Evolutionary conservation across 2,113 vertebrate species (phyloP).

Genomic region (Holacanthus passer): DNA sequence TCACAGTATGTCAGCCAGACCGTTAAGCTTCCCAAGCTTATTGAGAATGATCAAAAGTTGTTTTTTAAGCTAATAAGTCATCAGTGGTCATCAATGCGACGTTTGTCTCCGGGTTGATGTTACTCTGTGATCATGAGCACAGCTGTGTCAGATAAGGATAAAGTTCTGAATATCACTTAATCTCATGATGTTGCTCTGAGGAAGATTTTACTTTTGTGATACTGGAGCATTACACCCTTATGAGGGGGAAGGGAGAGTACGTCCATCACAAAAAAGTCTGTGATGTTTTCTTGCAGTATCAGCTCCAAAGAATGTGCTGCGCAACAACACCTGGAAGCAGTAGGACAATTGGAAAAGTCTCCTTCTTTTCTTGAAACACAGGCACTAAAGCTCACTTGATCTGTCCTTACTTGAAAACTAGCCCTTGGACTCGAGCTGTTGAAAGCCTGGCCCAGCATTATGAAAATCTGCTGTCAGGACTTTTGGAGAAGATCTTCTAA

Average conservation of each 20-base stretch:
- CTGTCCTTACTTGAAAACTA: slow-evolving; percentile 9
- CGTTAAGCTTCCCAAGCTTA: neutral
- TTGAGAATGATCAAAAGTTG: slow-evolving; percentile 10
- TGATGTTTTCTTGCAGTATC: neutral
- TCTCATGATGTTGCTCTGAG: neutral
- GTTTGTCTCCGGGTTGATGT: neutral
- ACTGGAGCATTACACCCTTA: neutral
- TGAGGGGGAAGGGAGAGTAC: neutral
- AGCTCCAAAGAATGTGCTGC: neutral
- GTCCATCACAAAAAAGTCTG: neutral
- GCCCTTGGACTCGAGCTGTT: slow-evolving; percentile 8
- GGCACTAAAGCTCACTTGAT: slow-evolving; percentile 24
- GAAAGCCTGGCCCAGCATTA: slow-evolving; percentile 38
- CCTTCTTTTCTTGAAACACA: slow-evolving; percentile 14
- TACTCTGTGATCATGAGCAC: neutral
- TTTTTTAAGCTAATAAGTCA: slow-evolving; percentile 1
- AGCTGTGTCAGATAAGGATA: neutral
- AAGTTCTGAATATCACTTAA: neutral
- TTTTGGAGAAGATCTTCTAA: slow-evolving; percentile 63
- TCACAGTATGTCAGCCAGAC: neutral
- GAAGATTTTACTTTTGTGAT: neutral
- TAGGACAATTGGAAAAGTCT: neutral
- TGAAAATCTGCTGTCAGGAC: slow-evolving; percentile 66
- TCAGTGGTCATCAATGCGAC: neutral
- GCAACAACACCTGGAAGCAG: slow-evolving; percentile 1